Evolutionary conservation across 2,888 invertebrate genomes (phyloP), one percentile per base, ranked within the genome.

Genomic region (Xanthorhoe spadicearia): DNA sequence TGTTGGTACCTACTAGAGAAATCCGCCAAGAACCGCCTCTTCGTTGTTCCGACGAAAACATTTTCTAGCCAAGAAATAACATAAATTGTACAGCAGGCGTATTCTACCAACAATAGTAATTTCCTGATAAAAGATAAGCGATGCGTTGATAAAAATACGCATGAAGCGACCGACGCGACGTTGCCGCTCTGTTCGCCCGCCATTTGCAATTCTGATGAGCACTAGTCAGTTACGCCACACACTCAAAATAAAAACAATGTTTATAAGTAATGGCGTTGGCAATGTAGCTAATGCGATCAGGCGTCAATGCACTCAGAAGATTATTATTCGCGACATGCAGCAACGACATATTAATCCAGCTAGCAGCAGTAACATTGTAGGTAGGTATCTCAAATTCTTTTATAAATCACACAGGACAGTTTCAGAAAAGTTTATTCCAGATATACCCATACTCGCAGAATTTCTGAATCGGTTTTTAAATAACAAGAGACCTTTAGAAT

Each of bases 211-310:
- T 88, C 82, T 83, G 82, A 85, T 87, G 84, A 82, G 82, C 78
- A 74, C 79, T 74, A 81, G 80, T 79, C 78, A 76, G 83, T 83
- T 88, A 86, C 87, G 86, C 83, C 86, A 87, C 84, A 84, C 83
- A 83, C 79, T 83, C 88, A 85, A 89, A 89, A 89, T 88, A 89
- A 90, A 89, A 90, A 89, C 89, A 88, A 83, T 85, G 83, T 75
- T 83, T 80, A 80, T 80, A 83, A 82, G 82, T 83, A 35, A 58
- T 58, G 43, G 74, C 77, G 77, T 74, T 78, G 62, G 74, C 74
- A 75, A 78, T 80, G 79, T 79, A 76, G 75, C 76, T 80, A 79
- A 79, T 76, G 76, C 72, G 75, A 79, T 80, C 72, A 73, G 77
- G 72, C 77, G 73, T 78, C 79, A 78, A 78, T 81, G 77, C 78